Conservation (phyloP, 37 sponge, comb jelly and placozoan genomes). For the Bolinopsis microptera region DNA sequence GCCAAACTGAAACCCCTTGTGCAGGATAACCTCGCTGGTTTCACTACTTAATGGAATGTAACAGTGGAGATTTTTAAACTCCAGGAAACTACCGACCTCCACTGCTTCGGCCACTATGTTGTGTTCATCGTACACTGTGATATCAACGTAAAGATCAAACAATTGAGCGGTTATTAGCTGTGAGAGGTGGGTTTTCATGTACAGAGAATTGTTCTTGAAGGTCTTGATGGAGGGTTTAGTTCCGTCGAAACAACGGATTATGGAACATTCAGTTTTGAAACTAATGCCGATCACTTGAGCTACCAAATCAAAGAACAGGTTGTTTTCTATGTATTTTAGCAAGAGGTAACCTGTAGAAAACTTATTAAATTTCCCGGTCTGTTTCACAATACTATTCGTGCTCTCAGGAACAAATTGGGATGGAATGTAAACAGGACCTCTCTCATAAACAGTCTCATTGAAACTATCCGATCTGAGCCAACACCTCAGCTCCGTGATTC, state of each 20-base stretch:
- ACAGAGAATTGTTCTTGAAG: not conserved
- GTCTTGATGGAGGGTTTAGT: slow-evolving; percentile 16
- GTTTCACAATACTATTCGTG: not conserved
- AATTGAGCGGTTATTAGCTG: slow-evolving; percentile 9
- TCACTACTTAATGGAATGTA: not conserved
- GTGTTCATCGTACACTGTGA: slow-evolving; percentile 17
- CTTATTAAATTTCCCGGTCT: not conserved
- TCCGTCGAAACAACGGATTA: not conserved
- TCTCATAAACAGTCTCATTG: not conserved
- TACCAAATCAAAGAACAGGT: not conserved
- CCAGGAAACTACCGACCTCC: not conserved
- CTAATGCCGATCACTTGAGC: not conserved
- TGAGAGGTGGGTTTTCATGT: not conserved
- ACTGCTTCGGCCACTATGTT: not conserved
- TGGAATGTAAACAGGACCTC: not conserved
- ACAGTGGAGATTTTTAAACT: slow-evolving; percentile 18
- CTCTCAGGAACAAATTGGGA: not conserved
- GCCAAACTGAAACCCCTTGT: not conserved
- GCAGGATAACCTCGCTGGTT: not conserved
- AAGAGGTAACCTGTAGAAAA: not conserved
- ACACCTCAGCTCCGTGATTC: not conserved
- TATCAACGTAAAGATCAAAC: not conserved
- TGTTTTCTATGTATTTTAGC: not conserved
- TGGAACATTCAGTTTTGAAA: not conserved
- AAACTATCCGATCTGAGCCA: not conserved